These are phyloP conservation scores for Dryoscopus gambensis DNA, from an alignment of 2,113 vertebrate species.

Conservation along the genomic window DNA sequence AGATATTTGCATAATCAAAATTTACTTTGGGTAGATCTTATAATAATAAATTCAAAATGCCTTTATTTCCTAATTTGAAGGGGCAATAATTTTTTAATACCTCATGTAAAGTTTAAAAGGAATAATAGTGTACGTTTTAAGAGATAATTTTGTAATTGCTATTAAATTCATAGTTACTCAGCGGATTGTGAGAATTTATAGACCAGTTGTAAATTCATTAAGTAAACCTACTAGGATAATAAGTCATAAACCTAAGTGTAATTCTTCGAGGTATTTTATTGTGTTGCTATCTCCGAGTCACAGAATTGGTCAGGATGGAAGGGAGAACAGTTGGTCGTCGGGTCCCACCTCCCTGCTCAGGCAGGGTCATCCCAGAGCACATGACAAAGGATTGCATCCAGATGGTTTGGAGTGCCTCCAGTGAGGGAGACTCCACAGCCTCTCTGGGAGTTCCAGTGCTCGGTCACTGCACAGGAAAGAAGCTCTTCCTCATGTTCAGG, in stretches of 20 bases:
- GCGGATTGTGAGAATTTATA: background rate
- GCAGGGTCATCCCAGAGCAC: background rate
- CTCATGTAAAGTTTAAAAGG: background rate
- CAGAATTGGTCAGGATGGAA: background rate
- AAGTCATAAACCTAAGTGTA: background rate
- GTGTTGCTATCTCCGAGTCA: background rate
- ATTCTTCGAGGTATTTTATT: background rate
- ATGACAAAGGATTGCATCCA: rapidly evolving
- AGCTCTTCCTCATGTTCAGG: background rate
- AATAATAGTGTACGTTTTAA: background rate
- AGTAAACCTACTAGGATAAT: background rate
- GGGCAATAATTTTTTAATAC: background rate
- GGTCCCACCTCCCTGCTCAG: background rate
- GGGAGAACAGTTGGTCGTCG: rapidly evolving
- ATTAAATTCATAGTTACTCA: background rate
- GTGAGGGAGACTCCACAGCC: background rate
- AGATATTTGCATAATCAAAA: background rate
- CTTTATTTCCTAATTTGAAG: background rate
- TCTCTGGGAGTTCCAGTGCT: background rate
- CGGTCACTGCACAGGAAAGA: background rate
- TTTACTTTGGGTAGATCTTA: background rate
- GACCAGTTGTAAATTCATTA: background rate
- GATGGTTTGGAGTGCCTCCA: background rate
- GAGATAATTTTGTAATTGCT: background rate
- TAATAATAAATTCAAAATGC: background rate